Evolutionary conservation across 2,888 invertebrate species (phyloP), one percentile per base, ranked within the genome.

Genomic region (Harmothoe impar): DNA sequence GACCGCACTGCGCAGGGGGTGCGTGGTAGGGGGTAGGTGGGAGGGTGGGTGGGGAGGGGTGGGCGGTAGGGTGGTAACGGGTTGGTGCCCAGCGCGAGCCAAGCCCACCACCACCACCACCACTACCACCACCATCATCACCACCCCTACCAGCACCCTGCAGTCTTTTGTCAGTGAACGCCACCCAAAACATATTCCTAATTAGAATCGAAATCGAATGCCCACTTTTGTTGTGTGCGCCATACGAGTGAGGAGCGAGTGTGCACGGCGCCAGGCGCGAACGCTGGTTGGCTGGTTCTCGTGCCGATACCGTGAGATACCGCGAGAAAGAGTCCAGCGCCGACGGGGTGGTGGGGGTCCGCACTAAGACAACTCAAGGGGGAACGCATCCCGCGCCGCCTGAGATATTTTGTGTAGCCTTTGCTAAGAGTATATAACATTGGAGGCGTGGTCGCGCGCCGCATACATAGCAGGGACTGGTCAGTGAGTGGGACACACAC

Each of bases 121-220:
- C 54, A 54, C 54, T 54, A 12, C 54, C 54, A 12, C 12, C 54
- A 54, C 54, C 12, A 54, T 54, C 54, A 12, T 20, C 54, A 12
- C 54, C 54, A n/a, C n/a, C n/a, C n/a, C n/a, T n/a, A 43, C 43
- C 3, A 43, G 43, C 43, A n/a, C n/a, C 68, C 43, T 43, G 43
- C 23, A 17, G 51, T 33, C 86, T 86, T 86, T 86, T 86, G 86
- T 86, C 86, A 56, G 86, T 54, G 86, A 86, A 15, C 56, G 33
- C 29, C 17, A 12, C 54, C 86, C 31, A 86, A 86, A 86, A 86
- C 86, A 86, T 86, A 86, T 15, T 54, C 86, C 86, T 86, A 86
- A 86, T 86, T 86, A 86, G 86, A 86, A 86, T 86, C 23, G 86
- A 86, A 86, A 86, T 86, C 86, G 86, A 86, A 86, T 86, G 86